Evolutionary conservation across 2,888 invertebrate species (phyloP).

Genomic region (Sarcophaga carnaria): DNA sequence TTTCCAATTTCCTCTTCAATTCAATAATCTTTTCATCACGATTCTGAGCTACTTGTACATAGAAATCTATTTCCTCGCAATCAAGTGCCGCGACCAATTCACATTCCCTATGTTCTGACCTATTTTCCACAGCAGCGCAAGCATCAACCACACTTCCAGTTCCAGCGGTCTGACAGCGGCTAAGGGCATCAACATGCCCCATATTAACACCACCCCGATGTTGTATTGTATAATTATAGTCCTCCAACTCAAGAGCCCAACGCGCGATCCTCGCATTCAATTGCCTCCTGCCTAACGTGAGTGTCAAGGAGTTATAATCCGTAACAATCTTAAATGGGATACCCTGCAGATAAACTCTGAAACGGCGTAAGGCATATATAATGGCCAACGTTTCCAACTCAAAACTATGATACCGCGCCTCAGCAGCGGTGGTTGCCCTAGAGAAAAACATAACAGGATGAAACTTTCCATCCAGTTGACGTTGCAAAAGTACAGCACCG

Average conservation of each 20-base stretch:
- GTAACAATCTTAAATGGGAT: too few relatives aligned
- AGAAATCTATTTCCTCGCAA: conserved; percentile 47
- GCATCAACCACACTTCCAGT: conserved; percentile 30
- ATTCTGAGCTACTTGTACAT: conserved; percentile 53
- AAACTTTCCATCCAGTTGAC: conserved; percentile 16
- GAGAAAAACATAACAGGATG: not conserved
- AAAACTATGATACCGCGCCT: conserved; percentile 37
- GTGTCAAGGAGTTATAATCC: too few relatives aligned
- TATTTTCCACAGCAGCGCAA: not conserved
- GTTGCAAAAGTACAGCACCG: conserved; percentile 42
- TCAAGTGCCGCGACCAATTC: not conserved
- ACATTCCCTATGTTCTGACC: too few relatives aligned
- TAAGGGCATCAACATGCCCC: conserved; percentile 28
- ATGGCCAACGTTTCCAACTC: conserved; percentile 52
- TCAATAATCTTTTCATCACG: conserved; percentile 21
- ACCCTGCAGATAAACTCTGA: conserved; percentile 32
- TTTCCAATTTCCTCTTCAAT: conserved; percentile 21
- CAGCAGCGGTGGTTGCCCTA: not conserved
- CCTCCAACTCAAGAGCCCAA: conserved; percentile 45
- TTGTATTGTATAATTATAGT: conserved; percentile 43
- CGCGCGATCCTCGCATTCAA: conserved; percentile 17
- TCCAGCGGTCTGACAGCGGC: conserved; percentile 27
- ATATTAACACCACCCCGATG: conserved; percentile 25
- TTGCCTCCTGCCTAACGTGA: conserved; percentile 4
- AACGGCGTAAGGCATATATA: conserved; percentile 46